Base-by-base conservation (phyloP, 1,140 invertebrate species). In the Aphis gossypii region DNA sequence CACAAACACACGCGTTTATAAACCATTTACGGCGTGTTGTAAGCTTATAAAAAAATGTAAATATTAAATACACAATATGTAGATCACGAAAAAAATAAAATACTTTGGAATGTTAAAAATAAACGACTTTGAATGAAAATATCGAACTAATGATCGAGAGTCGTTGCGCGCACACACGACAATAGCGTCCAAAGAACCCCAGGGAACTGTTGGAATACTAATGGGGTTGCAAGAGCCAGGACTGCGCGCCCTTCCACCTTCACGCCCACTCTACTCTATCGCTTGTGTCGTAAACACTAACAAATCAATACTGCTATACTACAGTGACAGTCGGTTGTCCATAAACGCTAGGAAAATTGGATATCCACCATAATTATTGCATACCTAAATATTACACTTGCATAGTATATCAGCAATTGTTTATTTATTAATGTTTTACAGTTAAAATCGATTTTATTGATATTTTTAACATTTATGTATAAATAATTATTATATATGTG, bases 171-270 rank as follows among this genome's bases (percentile, higher is more conserved):
- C 68, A 51, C 25, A 41, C 48, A 83, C 48, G 51, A 38, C 92
- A 86, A 93, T 56, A 93, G 48, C 92, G 92, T 86, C 51, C 46
- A 93, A 93, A 93, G 82, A 93, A 93, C 82, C 82, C 76, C 92
- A 93, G 92, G 92, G 92, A 93, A 93, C 92, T 92, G 91, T 92
- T 92, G 91, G 91, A 92, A 92, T 92, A 92, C 91, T 93, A 93
- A 93, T 93, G 82, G 92, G 92, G 92, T 51, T 93, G 82, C 91
- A 92, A 92, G 91, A 92, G 76, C 92, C 68, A 84, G 92, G 76
- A 83, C 76, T 93, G n/a, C 38, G 82, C 48, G 51, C 92, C 82
- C 35, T 92, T 83, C 68, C 89, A n/a, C 89, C 89, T 38, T 30
- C 88, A 60, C 88, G 54, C 51, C 89, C 89, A 41, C 38, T 60